Evolutionary conservation across 2,797 vertebrate species (phyloP).

Genomic region (Phataginus tricuspis): DNA sequence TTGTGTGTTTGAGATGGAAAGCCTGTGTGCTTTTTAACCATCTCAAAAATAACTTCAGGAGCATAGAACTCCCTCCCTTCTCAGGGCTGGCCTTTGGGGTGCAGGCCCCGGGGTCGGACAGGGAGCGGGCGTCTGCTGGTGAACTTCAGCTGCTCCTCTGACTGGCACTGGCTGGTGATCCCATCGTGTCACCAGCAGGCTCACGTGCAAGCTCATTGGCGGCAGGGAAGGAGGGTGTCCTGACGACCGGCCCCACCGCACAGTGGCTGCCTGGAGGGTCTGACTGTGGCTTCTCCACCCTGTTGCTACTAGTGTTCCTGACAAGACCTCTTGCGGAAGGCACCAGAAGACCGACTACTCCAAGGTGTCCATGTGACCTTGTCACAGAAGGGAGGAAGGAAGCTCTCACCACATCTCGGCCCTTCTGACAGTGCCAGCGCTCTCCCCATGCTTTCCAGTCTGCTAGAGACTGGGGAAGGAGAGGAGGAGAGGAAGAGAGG

Average conservation of each 20-base stretch:
- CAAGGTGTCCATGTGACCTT: background rate
- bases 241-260: background rate
- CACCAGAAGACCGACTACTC: background rate
- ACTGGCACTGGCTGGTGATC: background rate
- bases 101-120: background rate
- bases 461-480: background rate
- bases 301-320: background rate
- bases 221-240: background rate
- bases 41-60: background rate
- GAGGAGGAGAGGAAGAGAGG: no score
- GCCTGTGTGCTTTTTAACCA: background rate
- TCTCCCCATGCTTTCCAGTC: background rate
- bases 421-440: background rate
- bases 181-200: background rate
- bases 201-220: background rate
- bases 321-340: background rate
- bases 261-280: background rate
- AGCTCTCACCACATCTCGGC: background rate
- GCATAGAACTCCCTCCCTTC: background rate
- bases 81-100: background rate
- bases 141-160: background rate
- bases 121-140: no score
- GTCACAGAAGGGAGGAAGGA: background rate
- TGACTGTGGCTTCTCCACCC: background rate
- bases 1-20: background rate